These are phyloP conservation scores for Stichodactyla mertensii DNA, from an alignment of 64 coral and sea anemone species.

Conservation along the genomic window DNA sequence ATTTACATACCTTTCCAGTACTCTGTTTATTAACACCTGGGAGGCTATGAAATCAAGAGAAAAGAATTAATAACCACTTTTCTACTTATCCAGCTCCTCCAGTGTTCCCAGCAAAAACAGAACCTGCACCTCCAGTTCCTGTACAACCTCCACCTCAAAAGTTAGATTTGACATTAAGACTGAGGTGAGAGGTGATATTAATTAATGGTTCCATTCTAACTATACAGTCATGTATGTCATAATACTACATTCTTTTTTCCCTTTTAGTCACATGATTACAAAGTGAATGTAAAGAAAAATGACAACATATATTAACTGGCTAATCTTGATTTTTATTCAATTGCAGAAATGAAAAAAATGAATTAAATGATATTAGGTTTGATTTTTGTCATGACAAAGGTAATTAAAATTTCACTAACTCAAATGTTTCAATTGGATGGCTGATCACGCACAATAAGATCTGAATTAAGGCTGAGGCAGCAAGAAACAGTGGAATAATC, in stretches of 20 bases:
- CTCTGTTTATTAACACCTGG: no score
- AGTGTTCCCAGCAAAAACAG: background rate
- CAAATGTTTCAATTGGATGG: no score
- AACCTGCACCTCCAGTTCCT: background rate
- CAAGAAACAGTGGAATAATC: no score
- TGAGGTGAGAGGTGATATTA: slow-evolving; percentile 25
- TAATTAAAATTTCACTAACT: slow-evolving; percentile 4
- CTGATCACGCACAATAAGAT: no score
- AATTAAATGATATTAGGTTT: slow-evolving; percentile 86
- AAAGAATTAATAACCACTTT: no score
- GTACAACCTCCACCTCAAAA: background rate
- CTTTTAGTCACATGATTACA: background rate
- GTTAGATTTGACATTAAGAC: slow-evolving; percentile 53
- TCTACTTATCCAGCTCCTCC: slow-evolving; percentile 2
- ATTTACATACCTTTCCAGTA: no score
- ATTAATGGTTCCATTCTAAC: background rate
- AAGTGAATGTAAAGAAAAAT: background rate
- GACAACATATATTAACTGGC: no score
- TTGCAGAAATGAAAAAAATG: slow-evolving; percentile 68
- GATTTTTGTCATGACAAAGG: slow-evolving; percentile 69
- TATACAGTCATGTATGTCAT: no score
- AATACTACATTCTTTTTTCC: no score
- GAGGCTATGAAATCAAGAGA: no score
- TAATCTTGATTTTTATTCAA: background rate
- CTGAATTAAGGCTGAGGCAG: no score